phyloP scores from a whole-genome alignment of 53 echinoderm and acorn worm species.

The Astropecten irregularis region DNA sequence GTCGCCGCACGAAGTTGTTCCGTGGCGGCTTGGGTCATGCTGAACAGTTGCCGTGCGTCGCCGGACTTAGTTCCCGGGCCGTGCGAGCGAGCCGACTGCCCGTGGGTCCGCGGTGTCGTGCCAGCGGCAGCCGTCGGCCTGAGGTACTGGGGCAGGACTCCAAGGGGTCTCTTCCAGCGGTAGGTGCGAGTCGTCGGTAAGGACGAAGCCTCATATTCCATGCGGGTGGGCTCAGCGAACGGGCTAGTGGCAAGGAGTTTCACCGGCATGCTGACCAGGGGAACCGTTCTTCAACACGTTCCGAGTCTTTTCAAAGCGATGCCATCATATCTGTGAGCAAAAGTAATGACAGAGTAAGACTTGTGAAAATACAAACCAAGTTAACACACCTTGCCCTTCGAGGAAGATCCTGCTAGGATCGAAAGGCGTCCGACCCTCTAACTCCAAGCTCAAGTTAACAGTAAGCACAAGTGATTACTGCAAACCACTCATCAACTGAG shows the following conservation, averaged over 20 bases:
- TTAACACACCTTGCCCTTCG: not conserved
- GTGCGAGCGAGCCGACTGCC: not conserved
- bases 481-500: too few relatives aligned
- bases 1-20: not conserved
- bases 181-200: conserved; percentile 20
- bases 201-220: conserved; percentile 15
- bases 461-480: too few relatives aligned
- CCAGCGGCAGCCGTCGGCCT: not conserved
- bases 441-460: too few relatives aligned
- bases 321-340: not conserved
- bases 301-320: not conserved
- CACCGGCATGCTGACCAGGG: not conserved
- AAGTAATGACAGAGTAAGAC: not conserved
- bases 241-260: conserved; percentile 40
- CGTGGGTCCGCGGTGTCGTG: not conserved
- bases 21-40: conserved; percentile 23
- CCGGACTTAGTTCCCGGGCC: not conserved
- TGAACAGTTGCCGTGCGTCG: conserved; percentile 23
- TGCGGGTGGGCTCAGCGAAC: conserved; percentile 21
- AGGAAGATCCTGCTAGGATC: too few relatives aligned
- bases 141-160: conserved; percentile 16
- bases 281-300: not conserved
- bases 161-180: conserved; percentile 40
- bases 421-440: too few relatives aligned
- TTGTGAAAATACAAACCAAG: too few relatives aligned